Evolutionary conservation across 1,140 invertebrate species (phyloP).

Genomic region (Dolichoris vasculosae): DNA sequence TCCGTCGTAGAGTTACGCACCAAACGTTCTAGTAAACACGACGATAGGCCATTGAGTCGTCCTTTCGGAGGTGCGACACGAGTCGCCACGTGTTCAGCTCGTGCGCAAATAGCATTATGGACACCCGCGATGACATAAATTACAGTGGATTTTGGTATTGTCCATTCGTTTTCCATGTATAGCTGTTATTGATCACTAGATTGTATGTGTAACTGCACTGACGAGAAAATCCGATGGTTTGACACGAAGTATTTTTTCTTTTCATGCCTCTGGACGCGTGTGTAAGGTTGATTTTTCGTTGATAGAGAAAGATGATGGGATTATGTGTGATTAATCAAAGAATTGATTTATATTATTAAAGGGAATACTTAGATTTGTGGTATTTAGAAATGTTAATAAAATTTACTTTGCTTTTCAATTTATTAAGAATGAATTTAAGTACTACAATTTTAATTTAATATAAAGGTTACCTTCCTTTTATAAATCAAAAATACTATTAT

Average conservation of each 20-base stretch:
- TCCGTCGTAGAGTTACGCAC: not conserved
- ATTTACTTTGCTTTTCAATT: not conserved
- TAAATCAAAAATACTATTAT: no score
- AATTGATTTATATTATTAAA: conserved; percentile 44
- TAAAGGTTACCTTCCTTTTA: no score
- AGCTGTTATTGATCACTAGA: no score
- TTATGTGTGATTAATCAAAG: conserved; percentile 45
- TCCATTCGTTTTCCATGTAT: not conserved
- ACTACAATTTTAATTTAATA: no score
- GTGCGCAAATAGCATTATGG: conserved; percentile 64
- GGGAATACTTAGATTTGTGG: not conserved
- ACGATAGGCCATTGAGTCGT: conserved; percentile 47
- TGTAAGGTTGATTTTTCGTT: conserved; percentile 18
- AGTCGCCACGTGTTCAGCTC: conserved; percentile 60
- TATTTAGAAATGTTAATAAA: conserved; percentile 30
- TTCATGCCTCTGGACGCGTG: not conserved
- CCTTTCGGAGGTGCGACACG: conserved; percentile 49
- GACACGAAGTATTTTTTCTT: not conserved
- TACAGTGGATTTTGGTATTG: conserved; percentile 62
- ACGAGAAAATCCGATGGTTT: conserved; percentile 32
- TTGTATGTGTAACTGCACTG: not conserved
- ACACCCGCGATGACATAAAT: conserved; percentile 62
- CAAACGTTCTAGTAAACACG: conserved; percentile 40
- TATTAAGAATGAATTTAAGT: not conserved
- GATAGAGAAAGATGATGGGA: not conserved